These are phyloP conservation scores for Pomatorhinus ruficollis DNA, from an alignment of 2,113 vertebrate genomes.

Conservation along the genomic window DNA sequence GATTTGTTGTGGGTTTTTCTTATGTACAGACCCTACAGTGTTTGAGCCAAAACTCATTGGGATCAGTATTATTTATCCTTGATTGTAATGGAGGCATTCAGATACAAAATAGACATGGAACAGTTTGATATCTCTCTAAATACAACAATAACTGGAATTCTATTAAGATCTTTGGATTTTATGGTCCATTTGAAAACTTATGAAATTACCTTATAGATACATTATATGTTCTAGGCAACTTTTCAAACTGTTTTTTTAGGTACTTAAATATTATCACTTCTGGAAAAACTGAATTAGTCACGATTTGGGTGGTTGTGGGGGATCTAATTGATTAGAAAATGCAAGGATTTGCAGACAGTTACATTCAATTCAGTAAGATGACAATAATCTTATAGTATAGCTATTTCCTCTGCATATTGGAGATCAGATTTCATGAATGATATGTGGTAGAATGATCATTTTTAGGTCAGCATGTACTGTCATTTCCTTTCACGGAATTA, in stretches of 20 bases:
- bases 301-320: neutral
- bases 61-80: neutral
- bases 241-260: neutral
- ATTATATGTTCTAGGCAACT: neutral
- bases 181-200: neutral
- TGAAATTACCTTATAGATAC: neutral
- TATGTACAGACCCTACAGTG: neutral
- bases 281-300: neutral
- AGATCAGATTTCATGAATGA: neutral
- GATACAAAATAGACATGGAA: neutral
- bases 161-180: neutral
- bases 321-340: neutral
- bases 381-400: neutral
- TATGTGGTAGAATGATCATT: neutral
- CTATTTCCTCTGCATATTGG: neutral
- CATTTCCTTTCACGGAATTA: neutral
- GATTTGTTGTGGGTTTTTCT: neutral
- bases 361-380: neutral
- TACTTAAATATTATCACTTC: neutral
- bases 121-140: neutral
- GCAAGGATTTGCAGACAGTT: neutral
- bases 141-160: neutral
- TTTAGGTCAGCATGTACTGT: neutral
- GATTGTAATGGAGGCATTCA: neutral
- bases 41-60: neutral